A percentile compares a stretch with the other conserved stretches of the same genome.
phyloP scores from a whole-genome alignment of 2,113 vertebrate species.

The Pungitius pungitius region DNA sequence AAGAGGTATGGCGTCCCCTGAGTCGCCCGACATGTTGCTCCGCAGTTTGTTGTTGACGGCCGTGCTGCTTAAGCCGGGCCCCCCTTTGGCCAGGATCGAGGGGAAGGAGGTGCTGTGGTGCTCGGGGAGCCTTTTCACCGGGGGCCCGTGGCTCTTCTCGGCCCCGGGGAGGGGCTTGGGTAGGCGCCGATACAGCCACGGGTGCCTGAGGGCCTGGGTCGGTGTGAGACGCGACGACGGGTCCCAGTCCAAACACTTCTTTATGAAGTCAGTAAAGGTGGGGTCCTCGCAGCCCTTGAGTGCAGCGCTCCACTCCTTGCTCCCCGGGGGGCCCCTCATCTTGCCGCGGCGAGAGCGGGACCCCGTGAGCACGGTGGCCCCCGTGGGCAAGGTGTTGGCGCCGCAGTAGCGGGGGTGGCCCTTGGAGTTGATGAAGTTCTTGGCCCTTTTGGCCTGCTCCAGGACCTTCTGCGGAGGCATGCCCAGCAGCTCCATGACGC shows the following conservation, averaged over 20 bases:
- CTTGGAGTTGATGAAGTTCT: conserved; percentile 98
- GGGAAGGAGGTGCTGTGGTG: conserved; percentile 89
- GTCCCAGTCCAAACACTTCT: conserved; percentile 97
- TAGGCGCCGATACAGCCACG: conserved; percentile 90
- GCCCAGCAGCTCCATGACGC: conserved; percentile 95
- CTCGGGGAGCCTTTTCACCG: conserved; percentile 82
- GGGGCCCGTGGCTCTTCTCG: conserved; percentile 81
- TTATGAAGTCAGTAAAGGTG: conserved; percentile 94
- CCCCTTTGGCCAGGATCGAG: conserved; percentile 86
- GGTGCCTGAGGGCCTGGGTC: conserved; percentile 90
- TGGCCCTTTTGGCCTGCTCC: conserved; percentile 93
- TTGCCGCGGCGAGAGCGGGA: conserved; percentile 92
- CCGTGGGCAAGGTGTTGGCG: conserved; percentile 85
- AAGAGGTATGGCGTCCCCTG: conserved; percentile 86
- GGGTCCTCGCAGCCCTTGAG: conserved; percentile 95
- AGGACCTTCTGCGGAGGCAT: conserved; percentile 93
- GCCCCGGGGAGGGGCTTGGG: conserved; percentile 81
- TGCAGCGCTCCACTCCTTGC: conserved; percentile 90
- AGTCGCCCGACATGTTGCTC: conserved; percentile 87
- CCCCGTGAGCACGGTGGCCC: conserved; percentile 87
- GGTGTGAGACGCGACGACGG: conserved; percentile 91
- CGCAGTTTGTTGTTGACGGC: conserved; percentile 89
- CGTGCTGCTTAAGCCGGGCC: conserved; percentile 77
- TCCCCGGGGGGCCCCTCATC: conserved; percentile 89
- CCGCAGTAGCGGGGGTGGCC: conserved; percentile 97